These are phyloP conservation scores for Vombatus ursinus DNA, from an alignment of 2,113 vertebrate species.

Conservation along the genomic window DNA sequence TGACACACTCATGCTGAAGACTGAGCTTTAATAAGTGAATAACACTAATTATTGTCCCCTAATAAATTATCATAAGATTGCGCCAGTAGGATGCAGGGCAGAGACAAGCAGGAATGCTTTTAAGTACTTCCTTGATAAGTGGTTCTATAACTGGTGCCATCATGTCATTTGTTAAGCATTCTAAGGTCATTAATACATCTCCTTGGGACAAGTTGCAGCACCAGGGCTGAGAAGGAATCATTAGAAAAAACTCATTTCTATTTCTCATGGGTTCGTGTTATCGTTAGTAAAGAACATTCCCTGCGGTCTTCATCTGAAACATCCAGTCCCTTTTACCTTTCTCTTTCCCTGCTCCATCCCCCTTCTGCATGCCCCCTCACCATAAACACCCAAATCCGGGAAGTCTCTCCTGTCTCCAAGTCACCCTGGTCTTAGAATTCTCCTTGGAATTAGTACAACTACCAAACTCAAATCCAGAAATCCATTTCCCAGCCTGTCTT, in stretches of 20 bases:
- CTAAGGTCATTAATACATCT: background rate
- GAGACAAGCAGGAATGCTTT: background rate
- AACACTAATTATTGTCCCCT: conserved; percentile 1
- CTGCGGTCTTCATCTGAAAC: background rate
- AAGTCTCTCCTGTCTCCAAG: background rate
- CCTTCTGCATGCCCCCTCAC: background rate
- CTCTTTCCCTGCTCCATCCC: background rate
- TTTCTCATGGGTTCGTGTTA: background rate
- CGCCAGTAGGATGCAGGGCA: background rate
- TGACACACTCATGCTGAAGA: background rate
- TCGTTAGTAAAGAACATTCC: background rate
- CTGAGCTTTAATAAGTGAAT: background rate
- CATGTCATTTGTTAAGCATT: background rate
- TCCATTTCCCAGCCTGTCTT: background rate
- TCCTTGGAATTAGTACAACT: background rate
- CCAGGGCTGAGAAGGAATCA: background rate
- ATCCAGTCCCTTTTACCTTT: background rate
- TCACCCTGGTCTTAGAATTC: background rate
- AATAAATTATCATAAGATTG: background rate
- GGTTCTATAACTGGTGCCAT: background rate
- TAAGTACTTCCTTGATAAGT: background rate
- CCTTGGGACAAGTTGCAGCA: background rate
- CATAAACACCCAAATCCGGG: background rate
- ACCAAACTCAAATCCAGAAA: background rate
- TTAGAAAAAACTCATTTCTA: background rate